Evolutionary conservation across 2,888 invertebrate genomes (phyloP).

Genomic region (Acleris laterana): DNA sequence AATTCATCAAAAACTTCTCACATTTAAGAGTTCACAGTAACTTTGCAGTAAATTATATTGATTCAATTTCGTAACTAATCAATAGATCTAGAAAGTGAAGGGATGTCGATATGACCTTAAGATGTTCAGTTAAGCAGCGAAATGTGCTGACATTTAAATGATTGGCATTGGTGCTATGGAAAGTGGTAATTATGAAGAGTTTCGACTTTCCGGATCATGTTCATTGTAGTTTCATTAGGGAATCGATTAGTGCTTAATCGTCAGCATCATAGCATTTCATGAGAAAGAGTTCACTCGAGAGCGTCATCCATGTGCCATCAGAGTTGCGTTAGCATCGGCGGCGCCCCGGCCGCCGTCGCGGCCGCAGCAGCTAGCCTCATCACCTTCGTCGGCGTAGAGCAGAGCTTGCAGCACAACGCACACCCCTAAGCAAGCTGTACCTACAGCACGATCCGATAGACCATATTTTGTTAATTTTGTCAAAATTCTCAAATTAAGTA

Average conservation of each 20-base stretch:
- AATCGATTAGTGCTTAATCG: conserved; percentile 67
- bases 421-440: conserved; percentile 72
- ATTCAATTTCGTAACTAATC: conserved; percentile 63
- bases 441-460: conserved; percentile 35
- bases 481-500: neutral
- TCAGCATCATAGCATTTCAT: conserved; percentile 59
- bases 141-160: conserved; percentile 65
- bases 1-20: conserved; percentile 70
- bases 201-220: conserved; percentile 43
- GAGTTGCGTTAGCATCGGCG: conserved; percentile 50
- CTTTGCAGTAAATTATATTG: conserved; percentile 59
- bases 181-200: conserved; percentile 45
- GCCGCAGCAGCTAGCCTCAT: conserved; percentile 12
- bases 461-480: conserved; percentile 6
- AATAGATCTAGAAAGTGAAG: conserved; percentile 68
- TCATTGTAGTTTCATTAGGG: conserved; percentile 66
- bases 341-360: conserved; percentile 19
- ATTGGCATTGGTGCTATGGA: conserved; percentile 79
- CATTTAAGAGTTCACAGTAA: conserved; percentile 58
- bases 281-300: conserved; percentile 45
- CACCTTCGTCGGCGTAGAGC: conserved; percentile 51
- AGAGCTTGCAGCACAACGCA: conserved; percentile 71
- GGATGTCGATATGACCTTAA: conserved; percentile 67
- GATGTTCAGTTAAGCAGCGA: conserved; percentile 59
- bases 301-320: conserved; percentile 74